Evolutionary conservation across 2,113 vertebrate species (phyloP).

Genomic region (Promerops cafer): DNA sequence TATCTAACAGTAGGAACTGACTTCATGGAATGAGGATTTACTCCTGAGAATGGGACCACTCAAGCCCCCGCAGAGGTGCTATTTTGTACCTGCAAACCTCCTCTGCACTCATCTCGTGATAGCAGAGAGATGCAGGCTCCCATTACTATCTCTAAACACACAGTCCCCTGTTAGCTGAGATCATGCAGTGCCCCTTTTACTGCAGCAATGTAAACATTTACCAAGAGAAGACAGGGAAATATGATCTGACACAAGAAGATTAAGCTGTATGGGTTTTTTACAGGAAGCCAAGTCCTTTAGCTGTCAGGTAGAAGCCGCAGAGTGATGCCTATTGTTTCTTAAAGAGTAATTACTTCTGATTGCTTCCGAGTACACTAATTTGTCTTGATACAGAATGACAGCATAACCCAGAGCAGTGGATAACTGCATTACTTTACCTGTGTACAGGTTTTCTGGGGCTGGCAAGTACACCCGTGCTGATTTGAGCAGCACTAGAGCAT

Average conservation of each 20-base stretch:
- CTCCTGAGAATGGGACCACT: not conserved
- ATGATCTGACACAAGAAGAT: slow-evolving; percentile 56
- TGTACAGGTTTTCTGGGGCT: slow-evolving; percentile 70
- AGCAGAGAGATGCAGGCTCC: slow-evolving; percentile 1
- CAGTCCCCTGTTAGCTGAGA: not conserved
- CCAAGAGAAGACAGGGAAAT: slow-evolving; percentile 51
- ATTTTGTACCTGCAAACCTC: not conserved
- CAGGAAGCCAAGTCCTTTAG: slow-evolving; percentile 43
- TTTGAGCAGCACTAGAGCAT: slow-evolving; percentile 72
- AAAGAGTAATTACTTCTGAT: slow-evolving; percentile 63
- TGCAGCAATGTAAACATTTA: slow-evolving; percentile 53
- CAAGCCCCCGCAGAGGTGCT: not conserved
- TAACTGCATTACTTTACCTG: slow-evolving; percentile 61
- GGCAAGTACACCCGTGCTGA: slow-evolving; percentile 70
- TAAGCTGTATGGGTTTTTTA: slow-evolving; percentile 52
- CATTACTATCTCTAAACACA: not conserved
- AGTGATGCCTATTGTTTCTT: slow-evolving; percentile 58
- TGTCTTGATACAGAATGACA: slow-evolving; percentile 47
- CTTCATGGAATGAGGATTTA: not conserved
- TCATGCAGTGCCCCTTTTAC: slow-evolving; percentile 22
- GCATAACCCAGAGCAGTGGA: slow-evolving; percentile 4
- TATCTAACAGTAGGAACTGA: not conserved
- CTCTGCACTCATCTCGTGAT: not conserved
- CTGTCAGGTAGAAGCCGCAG: slow-evolving; percentile 56
- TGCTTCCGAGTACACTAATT: slow-evolving; percentile 57